A percentile compares a stretch with the other conserved stretches of the same genome.
phyloP scores from a whole-genome alignment of 2,888 invertebrate species.

The Eilema sororculum region DNA sequence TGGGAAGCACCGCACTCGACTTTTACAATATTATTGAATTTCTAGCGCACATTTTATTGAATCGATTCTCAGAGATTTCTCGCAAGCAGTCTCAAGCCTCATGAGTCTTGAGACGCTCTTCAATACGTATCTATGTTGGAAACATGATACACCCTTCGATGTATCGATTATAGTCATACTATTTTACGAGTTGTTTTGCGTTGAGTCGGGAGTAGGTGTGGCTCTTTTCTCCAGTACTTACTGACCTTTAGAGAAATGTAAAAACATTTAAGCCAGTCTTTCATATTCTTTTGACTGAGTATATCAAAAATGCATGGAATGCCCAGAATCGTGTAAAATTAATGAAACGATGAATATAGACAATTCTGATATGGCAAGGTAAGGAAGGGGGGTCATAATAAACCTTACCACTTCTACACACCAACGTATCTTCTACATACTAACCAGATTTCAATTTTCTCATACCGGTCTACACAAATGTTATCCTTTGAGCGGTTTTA shows the following conservation, averaged over 20 bases:
- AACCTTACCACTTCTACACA: no score
- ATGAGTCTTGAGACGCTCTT: no score
- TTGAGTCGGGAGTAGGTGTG: neutral
- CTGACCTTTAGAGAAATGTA: neutral
- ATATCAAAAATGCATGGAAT: no score
- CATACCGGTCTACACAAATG: neutral
- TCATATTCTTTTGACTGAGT: no score
- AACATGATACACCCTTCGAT: neutral
- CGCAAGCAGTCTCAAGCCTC: neutral
- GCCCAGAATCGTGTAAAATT: no score
- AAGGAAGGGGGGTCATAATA: no score
- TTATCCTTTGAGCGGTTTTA: constrained; percentile 24
- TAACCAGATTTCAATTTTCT: neutral
- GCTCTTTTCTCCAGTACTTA: neutral
- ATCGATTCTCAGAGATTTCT: neutral
- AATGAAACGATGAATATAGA: no score
- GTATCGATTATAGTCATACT: neutral
- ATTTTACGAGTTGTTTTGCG: neutral
- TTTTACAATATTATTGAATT: neutral
- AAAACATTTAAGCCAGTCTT: no score
- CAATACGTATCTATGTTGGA: neutral
- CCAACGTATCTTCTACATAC: no score
- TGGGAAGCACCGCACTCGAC: neutral
- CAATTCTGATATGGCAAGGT: no score
- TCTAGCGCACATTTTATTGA: neutral